A percentile compares a stretch with the other conserved stretches of the same genome.
Evolutionary conservation across 2,113 vertebrate genomes (phyloP).

Genomic region (Indicator maculatus): DNA sequence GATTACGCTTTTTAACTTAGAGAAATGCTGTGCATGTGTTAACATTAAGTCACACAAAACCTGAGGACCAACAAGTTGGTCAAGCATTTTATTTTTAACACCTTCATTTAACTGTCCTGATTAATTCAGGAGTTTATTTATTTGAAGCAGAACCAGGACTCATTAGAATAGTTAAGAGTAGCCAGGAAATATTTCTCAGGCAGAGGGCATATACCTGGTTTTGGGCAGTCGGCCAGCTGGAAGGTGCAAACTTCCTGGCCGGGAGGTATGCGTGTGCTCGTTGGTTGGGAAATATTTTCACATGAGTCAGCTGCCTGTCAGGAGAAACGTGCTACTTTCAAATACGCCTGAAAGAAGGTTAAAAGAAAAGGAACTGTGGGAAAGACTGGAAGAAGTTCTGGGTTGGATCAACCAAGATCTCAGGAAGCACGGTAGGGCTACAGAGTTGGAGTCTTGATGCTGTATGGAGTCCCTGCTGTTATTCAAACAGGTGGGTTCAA

Average conservation of each 20-base stretch:
- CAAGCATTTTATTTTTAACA: neutral
- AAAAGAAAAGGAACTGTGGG: neutral
- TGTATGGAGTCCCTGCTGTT: neutral
- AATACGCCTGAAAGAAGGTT: neutral
- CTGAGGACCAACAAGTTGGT: neutral
- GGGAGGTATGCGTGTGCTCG: neutral
- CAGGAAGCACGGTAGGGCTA: accelerated
- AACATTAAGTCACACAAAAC: neutral
- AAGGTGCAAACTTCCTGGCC: constrained; percentile 59
- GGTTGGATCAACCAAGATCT: accelerated
- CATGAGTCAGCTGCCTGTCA: constrained; percentile 32
- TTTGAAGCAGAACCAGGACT: neutral
- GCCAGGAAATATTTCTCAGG: constrained; percentile 20
- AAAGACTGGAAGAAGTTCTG: neutral
- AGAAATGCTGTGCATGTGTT: neutral
- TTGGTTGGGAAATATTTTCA: constrained; percentile 23
- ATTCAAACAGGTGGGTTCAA: neutral
- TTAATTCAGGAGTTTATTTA: neutral
- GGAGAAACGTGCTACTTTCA: neutral
- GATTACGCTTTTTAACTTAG: neutral
- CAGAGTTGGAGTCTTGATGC: neutral
- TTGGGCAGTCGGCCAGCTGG: constrained; percentile 27
- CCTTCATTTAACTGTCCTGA: neutral
- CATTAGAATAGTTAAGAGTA: neutral
- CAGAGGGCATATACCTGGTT: constrained; percentile 35